Percentiles rank a stretch among this genome's conserved stretches.
These are phyloP conservation scores for Lepeophtheirus nordmannii DNA, from an alignment of 2,888 invertebrate genomes.

Conservation along the genomic window DNA sequence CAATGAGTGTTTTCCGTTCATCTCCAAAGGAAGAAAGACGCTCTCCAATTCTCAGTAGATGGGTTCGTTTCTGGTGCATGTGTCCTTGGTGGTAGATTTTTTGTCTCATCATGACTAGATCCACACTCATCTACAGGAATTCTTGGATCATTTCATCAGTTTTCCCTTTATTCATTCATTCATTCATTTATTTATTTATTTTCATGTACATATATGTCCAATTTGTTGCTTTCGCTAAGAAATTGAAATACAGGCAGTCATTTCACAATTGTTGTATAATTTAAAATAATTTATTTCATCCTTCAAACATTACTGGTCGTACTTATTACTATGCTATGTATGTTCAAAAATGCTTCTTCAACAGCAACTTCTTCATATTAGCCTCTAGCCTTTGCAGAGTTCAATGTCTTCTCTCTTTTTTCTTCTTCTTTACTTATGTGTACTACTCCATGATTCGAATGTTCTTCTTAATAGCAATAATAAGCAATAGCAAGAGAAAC, in stretches of 20 bases:
- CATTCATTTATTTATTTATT: background rate
- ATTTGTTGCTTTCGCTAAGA: background rate
- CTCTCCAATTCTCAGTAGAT: conserved; percentile 2
- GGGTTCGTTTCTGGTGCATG: conserved; percentile 9
- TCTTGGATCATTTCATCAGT: background rate
- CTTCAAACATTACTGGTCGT: too few relatives aligned
- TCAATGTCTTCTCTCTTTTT: background rate
- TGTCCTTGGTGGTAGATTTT: background rate
- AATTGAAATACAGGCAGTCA: background rate
- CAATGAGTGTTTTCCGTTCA: background rate
- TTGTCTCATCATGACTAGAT: background rate
- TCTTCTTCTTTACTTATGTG: background rate
- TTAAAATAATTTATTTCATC: too few relatives aligned
- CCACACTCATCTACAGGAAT: conserved; percentile 2
- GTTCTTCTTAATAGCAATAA: background rate
- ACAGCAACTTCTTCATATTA: too few relatives aligned
- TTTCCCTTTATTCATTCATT: background rate
- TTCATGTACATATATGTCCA: background rate
- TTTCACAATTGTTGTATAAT: background rate
- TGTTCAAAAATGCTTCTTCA: too few relatives aligned
- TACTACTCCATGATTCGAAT: background rate
- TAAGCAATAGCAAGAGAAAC: background rate
- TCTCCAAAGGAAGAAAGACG: background rate
- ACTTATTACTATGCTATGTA: too few relatives aligned
- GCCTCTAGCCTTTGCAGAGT: background rate